Evolutionary conservation across 2,113 vertebrate species (phyloP).

Genomic region (Centropus unirufus): DNA sequence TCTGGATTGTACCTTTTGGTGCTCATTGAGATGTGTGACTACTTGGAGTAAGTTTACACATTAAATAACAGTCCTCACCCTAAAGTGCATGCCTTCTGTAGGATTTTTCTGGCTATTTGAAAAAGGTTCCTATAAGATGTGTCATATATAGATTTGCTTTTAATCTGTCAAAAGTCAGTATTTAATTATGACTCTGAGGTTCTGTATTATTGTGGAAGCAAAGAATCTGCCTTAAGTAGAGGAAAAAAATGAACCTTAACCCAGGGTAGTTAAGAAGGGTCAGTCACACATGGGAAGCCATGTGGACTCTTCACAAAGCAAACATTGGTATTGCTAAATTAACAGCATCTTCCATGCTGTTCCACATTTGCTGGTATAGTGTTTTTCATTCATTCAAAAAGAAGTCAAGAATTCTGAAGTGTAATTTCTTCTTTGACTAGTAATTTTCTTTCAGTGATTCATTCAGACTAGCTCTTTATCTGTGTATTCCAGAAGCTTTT

Average conservation of each 20-base stretch:
- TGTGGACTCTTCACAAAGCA: neutral
- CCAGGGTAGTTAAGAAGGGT: neutral
- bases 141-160: constrained; percentile 20
- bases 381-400: neutral
- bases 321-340: neutral
- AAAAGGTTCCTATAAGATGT: neutral
- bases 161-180: constrained; percentile 29
- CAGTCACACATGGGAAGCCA: neutral
- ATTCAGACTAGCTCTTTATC: neutral
- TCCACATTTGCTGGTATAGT: neutral
- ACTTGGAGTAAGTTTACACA: neutral
- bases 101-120: neutral
- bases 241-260: constrained; percentile 14
- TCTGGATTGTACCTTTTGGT: neutral
- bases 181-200: constrained; percentile 47
- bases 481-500: neutral
- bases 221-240: neutral
- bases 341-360: neutral
- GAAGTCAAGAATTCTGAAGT: neutral
- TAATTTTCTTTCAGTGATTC: neutral
- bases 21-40: neutral
- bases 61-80: neutral
- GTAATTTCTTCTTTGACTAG: neutral
- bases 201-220: constrained; percentile 6
- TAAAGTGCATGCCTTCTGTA: neutral